phyloP scores from a whole-genome alignment of 2,113 vertebrate species.

The Apodemus speciosus region DNA sequence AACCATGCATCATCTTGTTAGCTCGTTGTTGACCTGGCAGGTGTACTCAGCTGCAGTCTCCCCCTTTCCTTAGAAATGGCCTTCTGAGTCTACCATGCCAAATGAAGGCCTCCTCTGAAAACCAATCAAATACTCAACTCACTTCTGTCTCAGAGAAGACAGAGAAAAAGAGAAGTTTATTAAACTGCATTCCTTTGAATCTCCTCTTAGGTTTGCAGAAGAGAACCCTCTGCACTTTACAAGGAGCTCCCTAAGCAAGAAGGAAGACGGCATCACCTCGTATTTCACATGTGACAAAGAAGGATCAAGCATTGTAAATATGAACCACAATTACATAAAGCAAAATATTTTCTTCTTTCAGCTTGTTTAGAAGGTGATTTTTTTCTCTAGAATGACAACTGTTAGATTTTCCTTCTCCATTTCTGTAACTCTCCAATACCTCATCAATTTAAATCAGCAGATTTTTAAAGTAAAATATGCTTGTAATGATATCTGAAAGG shows the following conservation, averaged over 20 bases:
- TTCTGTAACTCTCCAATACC: not conserved
- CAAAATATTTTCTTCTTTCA: not conserved
- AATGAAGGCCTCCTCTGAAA: not conserved
- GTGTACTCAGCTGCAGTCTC: not conserved
- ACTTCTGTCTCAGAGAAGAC: not conserved
- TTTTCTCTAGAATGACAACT: not conserved
- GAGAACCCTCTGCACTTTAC: slow-evolving; percentile 40
- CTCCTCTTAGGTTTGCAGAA: slow-evolving; percentile 15
- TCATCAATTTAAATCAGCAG: not conserved
- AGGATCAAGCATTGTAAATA: not conserved
- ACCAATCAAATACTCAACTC: not conserved
- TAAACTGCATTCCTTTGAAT: slow-evolving; percentile 3
- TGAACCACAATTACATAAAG: slow-evolving; percentile 11
- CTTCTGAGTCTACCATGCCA: not conserved
- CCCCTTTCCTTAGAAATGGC: not conserved
- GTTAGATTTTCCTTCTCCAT: not conserved
- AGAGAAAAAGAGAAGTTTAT: not conserved
- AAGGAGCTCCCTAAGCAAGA: not conserved
- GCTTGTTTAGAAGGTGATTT: not conserved
- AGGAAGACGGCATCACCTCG: not conserved
- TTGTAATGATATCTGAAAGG: not conserved
- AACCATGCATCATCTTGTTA: not conserved
- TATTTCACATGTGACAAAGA: not conserved
- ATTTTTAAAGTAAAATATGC: not conserved
- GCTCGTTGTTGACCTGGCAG: not conserved